Evolutionary conservation across 53 echinoderm and acorn worm genomes (phyloP).

Genomic region (Astropecten irregularis): DNA sequence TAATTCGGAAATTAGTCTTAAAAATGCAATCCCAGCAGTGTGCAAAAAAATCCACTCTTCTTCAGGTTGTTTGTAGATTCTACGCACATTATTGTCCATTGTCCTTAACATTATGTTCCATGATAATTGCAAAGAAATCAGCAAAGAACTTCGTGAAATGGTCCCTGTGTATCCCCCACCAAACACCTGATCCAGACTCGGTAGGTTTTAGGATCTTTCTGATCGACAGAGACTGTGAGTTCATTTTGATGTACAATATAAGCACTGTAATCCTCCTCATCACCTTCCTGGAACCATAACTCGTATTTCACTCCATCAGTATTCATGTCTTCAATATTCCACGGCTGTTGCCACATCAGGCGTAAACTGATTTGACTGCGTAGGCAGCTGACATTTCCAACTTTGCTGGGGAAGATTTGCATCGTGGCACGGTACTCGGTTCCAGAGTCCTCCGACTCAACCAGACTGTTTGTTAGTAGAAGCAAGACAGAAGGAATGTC

Average conservation of each 20-base stretch:
- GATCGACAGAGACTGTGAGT: conserved; percentile 50
- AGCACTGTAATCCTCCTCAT: conserved; percentile 51
- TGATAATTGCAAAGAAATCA: conserved; percentile 36
- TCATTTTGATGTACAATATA: conserved; percentile 61
- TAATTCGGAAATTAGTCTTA: too few relatives aligned
- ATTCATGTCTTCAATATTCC: conserved; percentile 69
- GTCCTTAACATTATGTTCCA: too few relatives aligned
- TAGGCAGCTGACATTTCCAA: conserved; percentile 4
- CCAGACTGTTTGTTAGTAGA: conserved; percentile 44
- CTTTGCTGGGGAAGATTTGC: conserved; percentile 32
- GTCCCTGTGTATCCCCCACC: conserved; percentile 45
- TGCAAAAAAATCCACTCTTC: too few relatives aligned
- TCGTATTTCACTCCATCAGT: conserved; percentile 63
- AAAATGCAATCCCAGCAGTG: too few relatives aligned
- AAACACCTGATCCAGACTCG: conserved; percentile 73
- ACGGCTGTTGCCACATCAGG: conserved; percentile 78
- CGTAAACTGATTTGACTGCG: conserved; percentile 16
- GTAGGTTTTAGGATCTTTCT: conserved; percentile 34
- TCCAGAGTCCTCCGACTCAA: conserved; percentile 14
- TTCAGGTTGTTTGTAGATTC: too few relatives aligned
- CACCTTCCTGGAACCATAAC: conserved; percentile 73
- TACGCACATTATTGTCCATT: too few relatives aligned
- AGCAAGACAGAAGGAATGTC: conserved; percentile 59
- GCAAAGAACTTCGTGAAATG: conserved; percentile 50
- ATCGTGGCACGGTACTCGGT: background rate